Evolutionary conservation across 1,140 invertebrate species (phyloP), one percentile per base, ranked within the genome.

Genomic region (Drosophila tani): DNA sequence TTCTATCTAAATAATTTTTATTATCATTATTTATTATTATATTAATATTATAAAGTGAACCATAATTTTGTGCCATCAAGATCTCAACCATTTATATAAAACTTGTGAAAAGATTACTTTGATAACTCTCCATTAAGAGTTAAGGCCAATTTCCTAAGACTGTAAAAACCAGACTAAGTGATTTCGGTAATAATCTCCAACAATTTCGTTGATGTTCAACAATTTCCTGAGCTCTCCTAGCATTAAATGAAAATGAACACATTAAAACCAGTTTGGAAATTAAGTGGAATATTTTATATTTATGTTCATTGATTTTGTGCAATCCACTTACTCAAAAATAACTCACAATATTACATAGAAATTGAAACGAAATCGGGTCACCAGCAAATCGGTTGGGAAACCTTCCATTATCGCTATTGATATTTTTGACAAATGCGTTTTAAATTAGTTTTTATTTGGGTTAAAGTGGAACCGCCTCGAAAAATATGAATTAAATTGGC

Each of bases 401-500:
- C 46, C 24, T 35, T 50, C 59, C 65, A 75, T 82, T 74, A 77
- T 27, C 45, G 40, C 9, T 56, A 67, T 63, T 47, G 46, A 71
- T 71, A 64, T 41, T 50, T 78, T 60, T 55, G 60, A 56, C 53
- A 68, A 75, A 82, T 82, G 81, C 56, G 65, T 77, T 78, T 77
- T 69, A 69, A 78, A 78, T 77, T 40, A 47, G 41, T 70, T 15
- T 79, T 55, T 21, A 43, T 68, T 80, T 56, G 45, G 46, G 29
- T 38, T 60, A 46, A 55, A 84, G 78, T 80, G 73, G 77, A 47
- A 51, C 68, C 74, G 57, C 74, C 79, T 63, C 57, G 49, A 58
- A 78, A 80, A 80, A 70, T 73, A 74, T 63, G 56, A 38, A 60
- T 80, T 47, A 45, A 57, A 80, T 49, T 53, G 55, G 55, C 58